phyloP scores from a whole-genome alignment of 2,113 vertebrate genomes.

The Brachyhypopomus gauderio region DNA sequence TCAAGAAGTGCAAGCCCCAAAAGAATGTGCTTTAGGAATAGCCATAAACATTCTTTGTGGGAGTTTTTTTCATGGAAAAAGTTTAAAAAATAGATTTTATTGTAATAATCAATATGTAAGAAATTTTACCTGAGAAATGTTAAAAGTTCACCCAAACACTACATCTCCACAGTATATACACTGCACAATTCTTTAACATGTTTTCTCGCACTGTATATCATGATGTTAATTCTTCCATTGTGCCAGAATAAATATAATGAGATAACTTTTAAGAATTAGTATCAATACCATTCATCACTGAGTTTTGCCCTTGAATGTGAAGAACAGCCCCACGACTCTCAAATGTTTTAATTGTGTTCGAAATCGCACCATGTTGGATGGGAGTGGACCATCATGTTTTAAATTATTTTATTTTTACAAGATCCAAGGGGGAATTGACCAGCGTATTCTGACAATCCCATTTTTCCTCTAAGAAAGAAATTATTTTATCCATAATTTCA shows the following conservation, averaged over 20 bases:
- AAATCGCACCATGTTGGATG: slow-evolving; percentile 8
- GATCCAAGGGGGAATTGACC: slow-evolving; percentile 32
- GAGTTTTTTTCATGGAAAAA: slow-evolving; percentile 41
- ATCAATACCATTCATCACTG: background rate
- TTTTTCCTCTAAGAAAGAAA: slow-evolving; percentile 30
- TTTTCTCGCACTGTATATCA: background rate
- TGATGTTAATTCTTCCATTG: background rate
- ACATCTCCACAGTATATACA: background rate
- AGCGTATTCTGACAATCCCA: slow-evolving; percentile 12
- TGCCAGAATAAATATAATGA: slow-evolving; percentile 5
- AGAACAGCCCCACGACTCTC: background rate
- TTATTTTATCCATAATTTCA: background rate
- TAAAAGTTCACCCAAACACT: slow-evolving; percentile 17
- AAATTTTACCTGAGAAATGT: slow-evolving; percentile 32
- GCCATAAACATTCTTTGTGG: slow-evolving; percentile 44
- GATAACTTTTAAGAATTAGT: background rate
- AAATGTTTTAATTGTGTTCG: too few species aligned
- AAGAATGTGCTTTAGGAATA: slow-evolving; percentile 38
- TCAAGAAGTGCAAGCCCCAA: slow-evolving; percentile 51
- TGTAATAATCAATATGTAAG: slow-evolving; percentile 44
- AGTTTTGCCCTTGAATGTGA: background rate
- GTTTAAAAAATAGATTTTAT: slow-evolving; percentile 51
- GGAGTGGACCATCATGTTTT: slow-evolving; percentile 29
- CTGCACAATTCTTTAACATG: background rate
- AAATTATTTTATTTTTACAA: slow-evolving; percentile 46